phyloP scores from a whole-genome alignment of 2,797 vertebrate genomes.

The Synanceia verrucosa region DNA sequence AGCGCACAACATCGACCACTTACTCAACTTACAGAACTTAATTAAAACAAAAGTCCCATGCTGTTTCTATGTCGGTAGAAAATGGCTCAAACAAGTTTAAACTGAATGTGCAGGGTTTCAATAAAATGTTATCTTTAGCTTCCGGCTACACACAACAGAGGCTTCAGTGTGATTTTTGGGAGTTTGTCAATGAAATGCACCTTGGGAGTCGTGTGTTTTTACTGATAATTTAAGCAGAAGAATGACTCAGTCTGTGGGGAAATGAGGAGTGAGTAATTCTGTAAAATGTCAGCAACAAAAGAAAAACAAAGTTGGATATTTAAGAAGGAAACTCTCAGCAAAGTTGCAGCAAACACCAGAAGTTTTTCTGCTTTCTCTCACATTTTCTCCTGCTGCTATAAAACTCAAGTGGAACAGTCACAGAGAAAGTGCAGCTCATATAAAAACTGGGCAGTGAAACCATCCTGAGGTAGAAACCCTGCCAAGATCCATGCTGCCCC shows the following conservation, averaged over 20 bases:
- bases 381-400: not conserved
- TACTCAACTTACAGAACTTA: too few relatives aligned
- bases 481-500: constrained; percentile 8
- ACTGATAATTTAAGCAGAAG: not conserved
- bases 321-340: not conserved
- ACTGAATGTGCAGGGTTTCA: too few relatives aligned
- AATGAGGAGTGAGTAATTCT: not conserved
- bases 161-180: too few relatives aligned
- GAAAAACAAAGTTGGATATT: not conserved
- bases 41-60: too few relatives aligned
- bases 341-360: not conserved
- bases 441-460: not conserved
- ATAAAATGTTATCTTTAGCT: not conserved
- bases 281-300: too few relatives aligned
- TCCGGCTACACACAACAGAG: not conserved
- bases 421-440: not conserved
- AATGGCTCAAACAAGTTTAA: not conserved
- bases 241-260: too few relatives aligned
- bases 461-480: not conserved
- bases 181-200: not conserved
- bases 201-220: not conserved
- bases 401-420: not conserved
- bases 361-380: not conserved
- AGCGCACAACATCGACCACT: too few relatives aligned
- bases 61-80: too few relatives aligned